Conservation (phyloP, 2,797 vertebrate genomes). For the Hypotaenidia okinawae region DNA sequence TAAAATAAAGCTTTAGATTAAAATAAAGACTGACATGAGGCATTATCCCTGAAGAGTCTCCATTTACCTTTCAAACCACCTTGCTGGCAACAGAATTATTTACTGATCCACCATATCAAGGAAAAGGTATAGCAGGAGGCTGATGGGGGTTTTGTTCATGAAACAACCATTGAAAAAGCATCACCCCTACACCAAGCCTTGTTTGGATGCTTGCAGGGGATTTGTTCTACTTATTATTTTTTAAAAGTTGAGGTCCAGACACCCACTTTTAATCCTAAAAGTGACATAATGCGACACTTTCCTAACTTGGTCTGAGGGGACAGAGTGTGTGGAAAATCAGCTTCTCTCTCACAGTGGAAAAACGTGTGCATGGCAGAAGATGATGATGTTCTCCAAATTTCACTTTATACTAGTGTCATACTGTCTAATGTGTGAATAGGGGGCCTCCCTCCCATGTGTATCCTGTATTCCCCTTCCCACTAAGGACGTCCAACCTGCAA, state of each 20-base stretch:
- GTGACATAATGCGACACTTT: not conserved
- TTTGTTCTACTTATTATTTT: not conserved
- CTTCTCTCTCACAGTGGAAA: not conserved
- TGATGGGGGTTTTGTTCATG: not conserved
- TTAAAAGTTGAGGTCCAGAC: not conserved
- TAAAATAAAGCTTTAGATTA: not conserved
- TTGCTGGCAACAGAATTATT: not conserved
- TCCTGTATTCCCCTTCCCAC: not conserved
- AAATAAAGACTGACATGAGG: not conserved
- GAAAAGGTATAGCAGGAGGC: not conserved
- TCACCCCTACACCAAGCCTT: not conserved
- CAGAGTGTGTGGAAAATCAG: not conserved
- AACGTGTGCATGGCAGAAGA: not conserved
- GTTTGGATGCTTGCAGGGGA: not conserved
- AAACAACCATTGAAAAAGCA: not conserved
- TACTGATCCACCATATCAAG: not conserved
- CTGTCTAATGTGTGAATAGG: not conserved
- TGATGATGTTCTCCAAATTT: not conserved
- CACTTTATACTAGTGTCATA: not conserved
- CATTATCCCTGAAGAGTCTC: not conserved
- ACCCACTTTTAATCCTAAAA: not conserved
- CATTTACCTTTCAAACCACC: not conserved
- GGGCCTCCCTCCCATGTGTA: not conserved
- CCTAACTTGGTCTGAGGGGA: not conserved
- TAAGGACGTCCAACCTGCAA: not conserved